Conservation (phyloP, 2,797 vertebrate genomes). For the Sandelia bainsii region DNA sequence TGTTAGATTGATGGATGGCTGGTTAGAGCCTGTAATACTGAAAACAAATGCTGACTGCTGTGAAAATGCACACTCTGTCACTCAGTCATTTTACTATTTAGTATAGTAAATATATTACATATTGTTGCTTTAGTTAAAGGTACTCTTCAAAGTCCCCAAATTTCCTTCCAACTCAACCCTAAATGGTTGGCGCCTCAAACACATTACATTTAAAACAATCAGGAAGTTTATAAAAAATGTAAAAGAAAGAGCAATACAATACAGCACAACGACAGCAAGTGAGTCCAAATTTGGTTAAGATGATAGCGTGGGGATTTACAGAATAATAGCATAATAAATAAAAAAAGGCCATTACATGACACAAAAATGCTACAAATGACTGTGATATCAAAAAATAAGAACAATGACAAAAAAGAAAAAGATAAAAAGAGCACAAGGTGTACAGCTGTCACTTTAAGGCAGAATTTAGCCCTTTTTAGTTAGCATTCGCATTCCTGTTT, state of each 20-base stretch:
- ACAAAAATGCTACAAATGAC: neutral
- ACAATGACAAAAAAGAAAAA: neutral
- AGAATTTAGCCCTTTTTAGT: constrained; percentile 2
- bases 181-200: neutral
- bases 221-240: too few relatives aligned
- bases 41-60: too few relatives aligned
- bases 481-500: neutral
- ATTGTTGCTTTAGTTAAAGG: too few relatives aligned
- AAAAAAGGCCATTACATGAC: neutral
- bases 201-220: too few relatives aligned
- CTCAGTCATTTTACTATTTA: too few relatives aligned
- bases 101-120: too few relatives aligned
- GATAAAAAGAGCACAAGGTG: neutral
- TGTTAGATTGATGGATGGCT: too few relatives aligned
- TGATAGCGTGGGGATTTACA: neutral
- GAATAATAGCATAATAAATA: neutral
- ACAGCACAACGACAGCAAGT: too few relatives aligned
- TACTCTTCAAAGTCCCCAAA: neutral
- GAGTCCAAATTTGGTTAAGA: neutral
- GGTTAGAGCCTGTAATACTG: too few relatives aligned
- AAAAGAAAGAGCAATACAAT: too few relatives aligned
- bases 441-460: neutral
- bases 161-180: neutral
- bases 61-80: too few relatives aligned
- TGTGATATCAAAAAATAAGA: neutral